Evolutionary conservation across 1,140 invertebrate genomes (phyloP), one percentile per base, ranked within the genome.

Genomic region (Antheraea mylitta): DNA sequence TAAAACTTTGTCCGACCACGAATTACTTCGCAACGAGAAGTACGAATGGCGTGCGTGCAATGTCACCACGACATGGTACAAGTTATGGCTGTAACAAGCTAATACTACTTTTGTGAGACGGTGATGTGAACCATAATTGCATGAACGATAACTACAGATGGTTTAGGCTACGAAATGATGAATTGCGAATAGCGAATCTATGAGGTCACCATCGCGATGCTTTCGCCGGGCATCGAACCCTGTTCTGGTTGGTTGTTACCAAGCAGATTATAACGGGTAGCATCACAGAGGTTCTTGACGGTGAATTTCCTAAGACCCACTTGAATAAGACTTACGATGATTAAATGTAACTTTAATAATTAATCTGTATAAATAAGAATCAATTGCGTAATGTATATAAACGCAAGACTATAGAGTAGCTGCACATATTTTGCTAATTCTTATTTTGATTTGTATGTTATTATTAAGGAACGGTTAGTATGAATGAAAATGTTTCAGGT

Each of bases 211-310:
- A 53, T n/a, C 78, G 74, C 78, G 78, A 75, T 82, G 79, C 87
- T 88, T 85, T 83, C 73, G 80, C 78, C 87, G 87, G 89, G 67
- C 89, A 76, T 86, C 86, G 86, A 91, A 89, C 89, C 81, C 83
- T 74, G 58, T 62, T 67, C 64, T 64, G 75, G 74, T 74, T 78
- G 76, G 74, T 70, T 71, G 85, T 86, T 86, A 78, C 85, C 81
- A 82, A 71, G 84, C 82, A 80, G 75, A 82, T 71, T 77, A 81
- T 90, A 90, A 89, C 88, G 88, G 87, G 73, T 60, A 77, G 72
- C 74, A 72, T 68, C 66, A 70, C 71, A 73, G 72, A 75, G 64
- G 64, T 70, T 75, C 70, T 77, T 77, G 71, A 74, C 70, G 67
- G 67, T 65, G 67, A 76, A 77, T 76, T 73, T 64, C 66, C 67